A percentile compares a stretch with the other conserved stretches of the same genome.
Conservation (phyloP, 2,113 vertebrate genomes). For the Crotalus viridis region DNA sequence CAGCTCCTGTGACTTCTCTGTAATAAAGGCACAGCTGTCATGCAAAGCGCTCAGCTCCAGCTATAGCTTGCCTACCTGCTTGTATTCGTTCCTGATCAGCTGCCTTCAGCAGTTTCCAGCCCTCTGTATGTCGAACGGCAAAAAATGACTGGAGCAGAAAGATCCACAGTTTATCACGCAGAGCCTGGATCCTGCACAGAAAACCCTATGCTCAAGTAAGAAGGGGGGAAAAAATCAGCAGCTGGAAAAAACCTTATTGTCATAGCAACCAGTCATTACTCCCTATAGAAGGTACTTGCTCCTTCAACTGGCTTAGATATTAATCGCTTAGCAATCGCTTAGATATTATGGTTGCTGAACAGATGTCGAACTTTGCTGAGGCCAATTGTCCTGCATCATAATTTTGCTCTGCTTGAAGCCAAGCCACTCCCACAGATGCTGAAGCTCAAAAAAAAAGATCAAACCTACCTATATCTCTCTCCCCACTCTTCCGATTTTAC, state of each 20-base stretch:
- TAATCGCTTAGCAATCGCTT: conserved; percentile 73
- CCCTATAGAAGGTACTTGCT: conserved; percentile 84
- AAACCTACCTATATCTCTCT: conserved; percentile 27
- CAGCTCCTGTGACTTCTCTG: conserved; percentile 23
- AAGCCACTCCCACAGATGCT: conserved; percentile 59
- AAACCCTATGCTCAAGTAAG: conserved; percentile 89
- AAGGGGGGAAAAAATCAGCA: conserved; percentile 83
- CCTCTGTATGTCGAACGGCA: conserved; percentile 90
- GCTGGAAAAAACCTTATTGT: conserved; percentile 90
- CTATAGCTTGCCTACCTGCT: conserved; percentile 78
- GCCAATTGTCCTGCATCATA: conserved; percentile 58
- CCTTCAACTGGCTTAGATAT: conserved; percentile 69
- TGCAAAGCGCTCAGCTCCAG: conserved; percentile 21
- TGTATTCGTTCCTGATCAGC: conserved; percentile 84
- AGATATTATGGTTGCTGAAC: conserved; percentile 69
- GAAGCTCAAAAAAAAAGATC: conserved; percentile 55
- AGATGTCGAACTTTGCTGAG: conserved; percentile 62
- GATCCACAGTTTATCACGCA: conserved; percentile 88
- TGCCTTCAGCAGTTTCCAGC: conserved; percentile 86
- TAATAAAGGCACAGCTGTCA: conserved; percentile 45
- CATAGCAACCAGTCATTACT: conserved; percentile 95
- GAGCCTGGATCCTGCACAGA: conserved; percentile 81
- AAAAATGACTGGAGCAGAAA: conserved; percentile 96
- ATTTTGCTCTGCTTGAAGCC: conserved; percentile 58
- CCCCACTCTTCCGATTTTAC: neutral